Evolutionary conservation across 2,888 invertebrate species (phyloP), one percentile per base, ranked within the genome.

Genomic region (Melanargia galathea): DNA sequence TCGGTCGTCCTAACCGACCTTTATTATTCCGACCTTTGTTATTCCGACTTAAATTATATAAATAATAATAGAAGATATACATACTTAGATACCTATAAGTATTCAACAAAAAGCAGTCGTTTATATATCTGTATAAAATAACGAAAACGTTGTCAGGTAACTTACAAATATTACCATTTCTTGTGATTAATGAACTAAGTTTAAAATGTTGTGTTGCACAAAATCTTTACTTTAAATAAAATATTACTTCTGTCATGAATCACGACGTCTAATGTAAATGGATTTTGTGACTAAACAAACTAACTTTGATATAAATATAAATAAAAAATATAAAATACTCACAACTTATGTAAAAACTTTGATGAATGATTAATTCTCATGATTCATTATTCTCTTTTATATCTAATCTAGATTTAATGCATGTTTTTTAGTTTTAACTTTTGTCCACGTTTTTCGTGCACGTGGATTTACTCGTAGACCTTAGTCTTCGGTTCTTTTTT

Each of bases 141-240:
- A 11, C 16, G 33, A 2, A 35, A 35, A 20, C 20, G 7, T 35
- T 54, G 52, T 35, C 35, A 35, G 35, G 35, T 11, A 38, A 35
- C 38, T 13, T 20, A 22, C 52, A 38, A 30, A 49, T 30, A 30
- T 51, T 54, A 54, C 22, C 35, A 54, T 54, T 35, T 13, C 52
- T 52, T 8, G 52, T 54, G 52, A 54, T 22, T 35, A 54, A 54
- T 54, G 52, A 54, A 54, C 35, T 35, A 35, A 35, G 22, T 54
- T 54, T 54, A 54, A 3, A 35, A 16, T 54, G 10, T 52, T 26
- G 16, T n/a, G 48, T 16, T 49, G n/a, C 26, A 49, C n/a, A 26
- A 26, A 49, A 49, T 26, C 13, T 13, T 3, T 16, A 49, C 26
- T 3, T n/a, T 49, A 43, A 18, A 45, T 38, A 13, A 38, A 13